Evolutionary conservation across 2,888 invertebrate genomes (phyloP).

Genomic region (Suillia variegata): DNA sequence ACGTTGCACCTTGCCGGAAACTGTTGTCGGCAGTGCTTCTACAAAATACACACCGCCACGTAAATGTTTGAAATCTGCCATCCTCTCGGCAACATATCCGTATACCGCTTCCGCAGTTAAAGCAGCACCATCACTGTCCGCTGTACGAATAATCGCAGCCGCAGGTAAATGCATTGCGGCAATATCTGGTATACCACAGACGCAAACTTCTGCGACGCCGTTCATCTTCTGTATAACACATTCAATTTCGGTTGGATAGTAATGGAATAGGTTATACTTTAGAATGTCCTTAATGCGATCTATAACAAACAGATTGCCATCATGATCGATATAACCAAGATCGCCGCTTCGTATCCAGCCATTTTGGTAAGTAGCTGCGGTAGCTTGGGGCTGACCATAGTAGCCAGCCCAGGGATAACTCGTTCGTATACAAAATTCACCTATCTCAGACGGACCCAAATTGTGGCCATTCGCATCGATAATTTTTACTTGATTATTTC

Average conservation of each 20-base stretch:
- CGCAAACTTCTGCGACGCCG: constrained; percentile 30
- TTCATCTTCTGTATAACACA: constrained; percentile 28
- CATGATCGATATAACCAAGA: constrained; percentile 37
- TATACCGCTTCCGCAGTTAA: constrained; percentile 24
- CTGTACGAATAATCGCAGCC: constrained; percentile 29
- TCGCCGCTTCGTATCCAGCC: constrained; percentile 38
- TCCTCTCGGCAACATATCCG: constrained; percentile 26
- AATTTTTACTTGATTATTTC: background rate
- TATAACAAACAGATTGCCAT: constrained; percentile 29
- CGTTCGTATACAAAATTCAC: constrained; percentile 31
- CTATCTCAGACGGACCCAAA: constrained; percentile 26
- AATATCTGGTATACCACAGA: constrained; percentile 34
- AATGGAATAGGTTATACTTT: constrained; percentile 36
- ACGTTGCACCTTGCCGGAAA: constrained; percentile 34
- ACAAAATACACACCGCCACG: constrained; percentile 35
- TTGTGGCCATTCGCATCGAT: constrained; percentile 22
- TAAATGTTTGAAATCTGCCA: constrained; percentile 37
- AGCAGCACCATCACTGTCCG: constrained; percentile 18
- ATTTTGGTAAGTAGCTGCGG: constrained; percentile 24
- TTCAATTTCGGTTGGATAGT: constrained; percentile 38
- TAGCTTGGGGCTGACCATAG: constrained; percentile 25
- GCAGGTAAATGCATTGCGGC: constrained; percentile 30
- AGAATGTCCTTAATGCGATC: constrained; percentile 41
- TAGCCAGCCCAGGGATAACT: constrained; percentile 32
- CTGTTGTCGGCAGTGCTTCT: constrained; percentile 31